A percentile compares a stretch with the other conserved stretches of the same genome.
Evolutionary conservation across 2,113 vertebrate genomes (phyloP).

Genomic region (Andinoacara biseriatus): DNA sequence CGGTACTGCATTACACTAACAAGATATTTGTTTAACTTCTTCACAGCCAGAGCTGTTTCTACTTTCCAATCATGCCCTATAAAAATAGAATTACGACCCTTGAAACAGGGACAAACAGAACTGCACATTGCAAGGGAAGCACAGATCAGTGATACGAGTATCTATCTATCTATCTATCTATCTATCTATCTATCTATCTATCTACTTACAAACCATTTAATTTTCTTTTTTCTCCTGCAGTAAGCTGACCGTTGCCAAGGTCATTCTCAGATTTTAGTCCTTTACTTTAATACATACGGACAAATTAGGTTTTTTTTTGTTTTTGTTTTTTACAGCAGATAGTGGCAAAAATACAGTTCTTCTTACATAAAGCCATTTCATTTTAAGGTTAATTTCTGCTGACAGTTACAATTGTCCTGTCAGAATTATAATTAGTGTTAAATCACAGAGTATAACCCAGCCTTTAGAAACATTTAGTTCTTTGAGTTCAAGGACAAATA

Average conservation of each 20-base stretch:
- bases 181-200: too few species aligned
- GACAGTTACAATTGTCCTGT: not conserved
- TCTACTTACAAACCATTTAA: not conserved
- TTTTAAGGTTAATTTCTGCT: not conserved
- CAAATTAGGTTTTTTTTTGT: not conserved
- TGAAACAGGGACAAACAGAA: too few species aligned
- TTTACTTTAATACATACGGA: not conserved
- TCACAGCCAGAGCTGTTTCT: not conserved
- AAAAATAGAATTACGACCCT: too few species aligned
- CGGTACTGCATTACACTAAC: not conserved
- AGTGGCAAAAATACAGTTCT: not conserved
- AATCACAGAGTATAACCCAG: not conserved
- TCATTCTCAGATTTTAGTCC: not conserved
- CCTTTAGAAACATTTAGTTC: conserved; percentile 6
- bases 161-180: too few species aligned
- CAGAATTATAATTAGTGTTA: not conserved
- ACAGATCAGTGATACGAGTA: too few species aligned
- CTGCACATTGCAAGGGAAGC: too few species aligned
- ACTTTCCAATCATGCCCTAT: too few species aligned
- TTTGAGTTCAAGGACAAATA: not conserved
- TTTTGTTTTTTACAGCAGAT: not conserved
- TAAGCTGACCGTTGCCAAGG: not conserved
- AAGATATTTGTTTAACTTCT: not conserved
- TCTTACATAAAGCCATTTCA: not conserved
- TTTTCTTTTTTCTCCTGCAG: not conserved